Evolutionary conservation across 2,888 invertebrate genomes (phyloP), one percentile per base, ranked within the genome.

Genomic region (Hofmannophila pseudospretella): DNA sequence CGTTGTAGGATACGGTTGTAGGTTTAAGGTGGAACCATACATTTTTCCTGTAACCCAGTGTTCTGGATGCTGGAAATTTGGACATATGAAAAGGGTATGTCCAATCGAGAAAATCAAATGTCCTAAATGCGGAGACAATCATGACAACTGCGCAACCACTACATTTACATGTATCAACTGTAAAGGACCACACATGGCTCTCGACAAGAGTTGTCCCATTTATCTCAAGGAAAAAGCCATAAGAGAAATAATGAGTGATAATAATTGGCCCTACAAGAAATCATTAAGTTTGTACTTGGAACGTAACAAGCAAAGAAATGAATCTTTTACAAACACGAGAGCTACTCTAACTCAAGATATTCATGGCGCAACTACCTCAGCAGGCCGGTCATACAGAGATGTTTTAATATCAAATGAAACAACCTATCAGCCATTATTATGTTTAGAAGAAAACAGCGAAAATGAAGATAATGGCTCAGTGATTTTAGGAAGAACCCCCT

Each of bases 31-130:
- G 3, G 22, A 22, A 7, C 22, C 43, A 0, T 47, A 39, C 28
- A 10, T 38, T 2, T 42, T 39, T 11, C 45, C 44, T 0, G 45
- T 45, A 1, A 44, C 46, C 1, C 45, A 47, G 14, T 51, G 47
- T 14, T 46, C 48, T 3, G 22, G 32, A 2, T 51, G 48, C 27
- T 51, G 47, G 47, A 36, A 30, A 34, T 44, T 35, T 23, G 49
- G 49, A 7, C 45, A 47, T 20, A 29, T 31, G 4, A 4, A n/a
- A 7, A 27, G 32, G 7, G 12, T 38, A 12, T 51, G 48, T 8
- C 44, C 51, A 2, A 33, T 41, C 1, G 36, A 35, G 2, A 43
- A 41, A 30, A 28, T 36, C 3, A 32, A 40, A 7, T 49, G 49
- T 29, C 47, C 49, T 7, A 42, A 45, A 22, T 50, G 45, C 30